These are phyloP conservation scores for Neofelis nebulosa DNA, from an alignment of 2,113 vertebrate species.

Conservation along the genomic window DNA sequence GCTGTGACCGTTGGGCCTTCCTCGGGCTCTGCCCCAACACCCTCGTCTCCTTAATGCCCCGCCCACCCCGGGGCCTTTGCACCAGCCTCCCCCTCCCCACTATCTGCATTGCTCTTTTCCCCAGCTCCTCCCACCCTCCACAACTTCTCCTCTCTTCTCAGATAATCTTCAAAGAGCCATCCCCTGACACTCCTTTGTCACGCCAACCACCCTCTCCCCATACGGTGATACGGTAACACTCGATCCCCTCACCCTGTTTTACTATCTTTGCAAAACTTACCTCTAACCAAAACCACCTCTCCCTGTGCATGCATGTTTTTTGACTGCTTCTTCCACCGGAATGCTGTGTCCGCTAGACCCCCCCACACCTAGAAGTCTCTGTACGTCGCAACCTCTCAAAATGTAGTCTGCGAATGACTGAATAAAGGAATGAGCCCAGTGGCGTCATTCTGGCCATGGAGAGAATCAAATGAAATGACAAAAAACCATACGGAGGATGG, in stretches of 20 bases:
- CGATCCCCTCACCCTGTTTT: rapidly evolving
- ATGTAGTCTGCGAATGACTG: rapidly evolving
- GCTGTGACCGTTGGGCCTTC: too few relatives aligned
- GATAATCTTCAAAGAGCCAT: background rate
- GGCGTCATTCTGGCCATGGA: rapidly evolving
- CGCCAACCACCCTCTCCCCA: background rate
- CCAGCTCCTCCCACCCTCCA: too few relatives aligned
- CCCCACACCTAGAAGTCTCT: background rate
- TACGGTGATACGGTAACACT: rapidly evolving
- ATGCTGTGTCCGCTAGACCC: background rate
- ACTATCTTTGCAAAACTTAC: background rate
- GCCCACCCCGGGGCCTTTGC: background rate
- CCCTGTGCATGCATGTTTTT: too few relatives aligned
- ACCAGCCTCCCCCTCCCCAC: background rate
- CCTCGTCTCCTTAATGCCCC: background rate
- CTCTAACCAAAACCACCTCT: background rate
- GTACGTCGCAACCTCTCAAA: rapidly evolving
- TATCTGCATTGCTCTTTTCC: background rate
- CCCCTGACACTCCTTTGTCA: background rate
- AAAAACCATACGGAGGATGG: rapidly evolving
- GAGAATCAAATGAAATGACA: background rate
- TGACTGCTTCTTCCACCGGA: too few relatives aligned
- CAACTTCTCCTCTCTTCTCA: background rate
- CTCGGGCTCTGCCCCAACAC: background rate
- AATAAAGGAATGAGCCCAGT: background rate